Conservation (phyloP, 2,888 invertebrate species). For the Dusona sp. region DNA sequence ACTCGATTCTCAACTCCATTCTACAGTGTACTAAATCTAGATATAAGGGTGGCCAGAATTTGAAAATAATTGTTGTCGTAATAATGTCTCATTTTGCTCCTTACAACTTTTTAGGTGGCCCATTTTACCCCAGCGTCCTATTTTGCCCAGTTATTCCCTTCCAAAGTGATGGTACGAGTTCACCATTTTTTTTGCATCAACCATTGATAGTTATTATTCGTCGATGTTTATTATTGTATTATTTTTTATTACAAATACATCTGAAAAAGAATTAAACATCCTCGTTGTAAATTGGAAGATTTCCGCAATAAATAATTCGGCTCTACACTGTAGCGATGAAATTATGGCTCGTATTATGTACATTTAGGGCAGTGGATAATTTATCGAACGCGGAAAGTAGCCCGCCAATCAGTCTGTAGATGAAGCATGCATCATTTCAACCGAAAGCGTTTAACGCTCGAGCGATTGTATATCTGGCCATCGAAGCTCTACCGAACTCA, state of each 20-base stretch:
- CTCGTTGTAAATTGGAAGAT: neutral
- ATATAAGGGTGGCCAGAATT: neutral
- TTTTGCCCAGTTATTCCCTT: neutral
- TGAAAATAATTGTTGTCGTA: neutral
- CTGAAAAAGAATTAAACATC: neutral
- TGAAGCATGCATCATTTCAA: conserved; percentile 21
- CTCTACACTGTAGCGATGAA: conserved; percentile 2
- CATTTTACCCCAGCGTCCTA: neutral
- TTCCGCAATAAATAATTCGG: neutral
- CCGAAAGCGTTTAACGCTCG: conserved; percentile 34
- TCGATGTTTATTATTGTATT: neutral
- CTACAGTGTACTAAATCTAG: conserved; percentile 21
- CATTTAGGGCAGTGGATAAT: neutral
- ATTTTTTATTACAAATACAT: neutral
- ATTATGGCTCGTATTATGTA: neutral
- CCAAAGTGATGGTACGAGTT: neutral
- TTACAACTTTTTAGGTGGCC: neutral
- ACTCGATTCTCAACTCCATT: conserved; percentile 60
- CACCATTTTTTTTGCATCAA: conserved; percentile 44
- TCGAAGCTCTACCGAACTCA: neutral
- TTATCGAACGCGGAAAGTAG: conserved; percentile 33
- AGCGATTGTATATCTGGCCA: conserved; percentile 17
- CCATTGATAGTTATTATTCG: conserved; percentile 8
- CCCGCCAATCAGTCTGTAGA: conserved; percentile 13
- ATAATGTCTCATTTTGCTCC: neutral